These are phyloP conservation scores for Hucho hucho DNA, from an alignment of 2,113 vertebrate species.

Conservation along the genomic window DNA sequence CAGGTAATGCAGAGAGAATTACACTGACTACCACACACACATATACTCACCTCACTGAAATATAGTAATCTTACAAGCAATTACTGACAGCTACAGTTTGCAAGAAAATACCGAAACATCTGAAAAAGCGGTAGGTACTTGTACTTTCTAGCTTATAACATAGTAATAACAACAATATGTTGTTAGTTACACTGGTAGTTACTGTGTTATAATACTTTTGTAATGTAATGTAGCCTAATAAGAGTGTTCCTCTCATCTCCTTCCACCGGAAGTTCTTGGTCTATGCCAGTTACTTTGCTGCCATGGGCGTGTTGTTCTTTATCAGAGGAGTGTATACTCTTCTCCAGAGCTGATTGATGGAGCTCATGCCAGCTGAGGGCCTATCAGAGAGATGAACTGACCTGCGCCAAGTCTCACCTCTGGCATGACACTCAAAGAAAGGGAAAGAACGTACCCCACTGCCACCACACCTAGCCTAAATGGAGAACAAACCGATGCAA, in stretches of 20 bases:
- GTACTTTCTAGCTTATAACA: background rate
- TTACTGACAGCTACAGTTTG: too few relatives aligned
- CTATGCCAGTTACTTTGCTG: conserved; percentile 39
- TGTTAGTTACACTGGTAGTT: background rate
- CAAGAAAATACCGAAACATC: background rate
- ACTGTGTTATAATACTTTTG: background rate
- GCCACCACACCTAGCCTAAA: too few relatives aligned
- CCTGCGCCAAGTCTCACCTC: background rate
- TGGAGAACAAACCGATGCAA: too few relatives aligned
- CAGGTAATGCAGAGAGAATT: conserved; percentile 67
- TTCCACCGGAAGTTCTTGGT: conserved; percentile 35
- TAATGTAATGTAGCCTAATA: background rate
- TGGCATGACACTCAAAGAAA: conserved; percentile 3
- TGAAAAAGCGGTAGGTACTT: too few relatives aligned
- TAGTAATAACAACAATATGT: background rate
- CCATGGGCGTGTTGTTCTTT: conserved; percentile 47
- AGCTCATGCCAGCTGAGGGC: background rate
- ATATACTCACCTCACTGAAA: background rate
- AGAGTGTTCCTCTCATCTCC: background rate
- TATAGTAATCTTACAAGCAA: background rate
- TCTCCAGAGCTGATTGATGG: background rate
- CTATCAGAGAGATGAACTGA: conserved; percentile 5
- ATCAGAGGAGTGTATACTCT: conserved; percentile 32
- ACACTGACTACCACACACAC: background rate
- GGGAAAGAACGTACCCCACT: background rate